Evolutionary conservation across 1,140 invertebrate species (phyloP).

Genomic region (Tetranychus urticae): DNA sequence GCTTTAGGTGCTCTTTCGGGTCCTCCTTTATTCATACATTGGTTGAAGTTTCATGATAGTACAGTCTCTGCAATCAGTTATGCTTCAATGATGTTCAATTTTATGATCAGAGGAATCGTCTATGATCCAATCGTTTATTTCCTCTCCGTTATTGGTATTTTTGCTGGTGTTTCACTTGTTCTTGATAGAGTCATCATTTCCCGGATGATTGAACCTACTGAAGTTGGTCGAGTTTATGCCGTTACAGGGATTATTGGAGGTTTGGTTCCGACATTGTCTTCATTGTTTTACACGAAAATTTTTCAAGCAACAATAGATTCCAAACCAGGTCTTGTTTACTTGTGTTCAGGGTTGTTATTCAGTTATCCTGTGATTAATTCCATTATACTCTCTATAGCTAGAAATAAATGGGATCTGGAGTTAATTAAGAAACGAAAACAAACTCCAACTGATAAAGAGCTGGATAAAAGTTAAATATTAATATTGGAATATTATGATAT

Average conservation of each 20-base stretch:
- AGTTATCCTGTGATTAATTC: too few species aligned
- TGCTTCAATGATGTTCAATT: neutral
- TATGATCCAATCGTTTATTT: neutral
- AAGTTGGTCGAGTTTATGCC: conserved; percentile 4
- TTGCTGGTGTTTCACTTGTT: neutral
- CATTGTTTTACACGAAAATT: neutral
- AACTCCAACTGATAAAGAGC: too few species aligned
- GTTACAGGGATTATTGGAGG: neutral
- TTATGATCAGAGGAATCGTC: neutral
- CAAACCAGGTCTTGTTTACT: conserved; percentile 1
- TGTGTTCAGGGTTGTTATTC: neutral
- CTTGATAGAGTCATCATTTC: neutral
- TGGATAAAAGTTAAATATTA: too few species aligned
- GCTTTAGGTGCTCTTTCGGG: neutral
- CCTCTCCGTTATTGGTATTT: neutral
- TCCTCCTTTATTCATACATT: neutral
- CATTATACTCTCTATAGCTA: too few species aligned
- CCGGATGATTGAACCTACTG: neutral
- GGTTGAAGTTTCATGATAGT: conserved; percentile 1
- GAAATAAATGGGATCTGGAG: too few species aligned
- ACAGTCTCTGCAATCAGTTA: neutral
- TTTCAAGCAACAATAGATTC: conserved; percentile 1
- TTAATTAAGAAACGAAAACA: too few species aligned
- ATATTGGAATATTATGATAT: too few species aligned
- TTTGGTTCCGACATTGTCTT: neutral